Base-by-base conservation (phyloP, 2,113 vertebrate genomes). In the Jaculus jaculus region DNA sequence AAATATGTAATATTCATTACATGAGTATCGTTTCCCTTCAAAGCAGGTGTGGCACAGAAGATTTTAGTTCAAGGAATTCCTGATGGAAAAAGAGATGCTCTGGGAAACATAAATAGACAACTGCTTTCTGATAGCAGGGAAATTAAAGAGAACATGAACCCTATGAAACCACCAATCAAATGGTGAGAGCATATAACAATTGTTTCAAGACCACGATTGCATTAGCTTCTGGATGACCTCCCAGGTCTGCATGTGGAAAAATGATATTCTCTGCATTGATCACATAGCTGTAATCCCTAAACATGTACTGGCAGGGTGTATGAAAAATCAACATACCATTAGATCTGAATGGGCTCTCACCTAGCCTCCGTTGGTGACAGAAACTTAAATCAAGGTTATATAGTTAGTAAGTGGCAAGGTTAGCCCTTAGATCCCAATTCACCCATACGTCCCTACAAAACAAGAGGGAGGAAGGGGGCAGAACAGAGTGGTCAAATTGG, bases 111-210 rank as follows among this genome's bases (percentile, higher is more conserved):
- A 92, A 66, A 61, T 5, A 80, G 34, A 85, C 17, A 84, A 65
- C 4, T 42, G 20, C 51, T 95, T 71, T 42, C 9, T 54, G 89
- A 89, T 54, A 30, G 24, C 21, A 58, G 16, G 34, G 51, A 89
- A 93, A 84, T 24, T 13, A n/a, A 68, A 72, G 20, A 77, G 15
- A 81, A 37, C 8, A 69, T 54, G 66, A 87, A 63, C 6, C 61
- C 47, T 77, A 54, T 7, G 20, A 90, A 58, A 73, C 7, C 66
- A 72, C 2, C 42, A 66, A 71, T 17, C 11, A 60, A 78, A 61
- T 71, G 37, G 9, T 16, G 13, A 78, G 60, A 39, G 0, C 11
- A n/a, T 9, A 23, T 0, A 7, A 34, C 0, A 0, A 23, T 4
- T 74, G 11, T 69, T 72, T 84, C 21, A n/a, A 61, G 63, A 12